Conservation (phyloP, 2,888 invertebrate species). For the Caenorhabditis virilis region DNA sequence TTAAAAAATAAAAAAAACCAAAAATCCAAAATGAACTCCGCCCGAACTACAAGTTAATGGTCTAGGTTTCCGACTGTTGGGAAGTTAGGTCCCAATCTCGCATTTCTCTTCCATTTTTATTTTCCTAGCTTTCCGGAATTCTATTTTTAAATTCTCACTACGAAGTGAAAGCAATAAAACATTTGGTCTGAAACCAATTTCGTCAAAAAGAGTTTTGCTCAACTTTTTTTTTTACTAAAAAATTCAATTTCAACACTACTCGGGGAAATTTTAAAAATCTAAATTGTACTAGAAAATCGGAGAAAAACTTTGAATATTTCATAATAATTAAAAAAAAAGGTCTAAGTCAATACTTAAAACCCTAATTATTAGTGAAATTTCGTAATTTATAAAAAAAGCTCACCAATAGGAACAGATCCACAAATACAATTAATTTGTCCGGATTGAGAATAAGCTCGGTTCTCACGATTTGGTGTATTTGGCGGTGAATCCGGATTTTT, state of each 20-base stretch:
- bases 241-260: not conserved
- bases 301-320: too few species aligned
- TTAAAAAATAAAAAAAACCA: not conserved
- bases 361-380: not conserved
- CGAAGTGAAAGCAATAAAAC: too few species aligned
- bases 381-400: not conserved
- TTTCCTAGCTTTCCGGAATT: too few species aligned
- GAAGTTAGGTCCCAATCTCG: too few species aligned
- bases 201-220: not conserved
- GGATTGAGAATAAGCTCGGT: not conserved
- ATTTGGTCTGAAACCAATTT: too few species aligned
- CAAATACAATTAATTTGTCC: not conserved
- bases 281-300: too few species aligned
- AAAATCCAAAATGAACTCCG: not conserved
- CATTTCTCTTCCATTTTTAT: too few species aligned
- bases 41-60: not conserved
- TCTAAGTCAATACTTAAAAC: not conserved
- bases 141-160: too few species aligned
- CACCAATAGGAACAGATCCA: constrained; percentile 3
- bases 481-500: constrained; percentile 15
- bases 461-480: constrained; percentile 5
- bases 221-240: not conserved
- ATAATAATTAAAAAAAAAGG: too few species aligned
- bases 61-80: not conserved
- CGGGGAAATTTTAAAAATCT: too few species aligned